A percentile compares a stretch with the other conserved stretches of the same genome.
Conservation (phyloP, 2,888 invertebrate genomes). For the Sminthurinus aureus region DNA sequence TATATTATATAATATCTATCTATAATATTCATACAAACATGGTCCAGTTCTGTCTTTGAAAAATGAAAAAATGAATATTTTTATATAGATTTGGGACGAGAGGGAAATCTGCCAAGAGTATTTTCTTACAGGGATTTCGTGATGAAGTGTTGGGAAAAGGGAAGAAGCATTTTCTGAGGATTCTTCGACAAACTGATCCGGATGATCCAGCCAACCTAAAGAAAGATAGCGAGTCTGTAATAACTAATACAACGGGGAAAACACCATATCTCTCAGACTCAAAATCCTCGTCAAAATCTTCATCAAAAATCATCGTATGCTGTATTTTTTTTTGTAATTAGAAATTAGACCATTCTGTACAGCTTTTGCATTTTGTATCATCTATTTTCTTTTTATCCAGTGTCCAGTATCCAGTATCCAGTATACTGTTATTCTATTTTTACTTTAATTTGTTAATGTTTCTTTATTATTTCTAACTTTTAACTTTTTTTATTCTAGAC, state of each 20-base stretch:
- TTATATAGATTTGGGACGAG: constrained; percentile 50
- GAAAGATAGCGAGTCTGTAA: no score
- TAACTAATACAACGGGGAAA: neutral
- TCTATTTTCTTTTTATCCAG: neutral
- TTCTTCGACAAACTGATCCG: neutral
- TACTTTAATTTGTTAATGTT: no score
- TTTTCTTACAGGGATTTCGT: constrained; percentile 43
- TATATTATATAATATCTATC: no score
- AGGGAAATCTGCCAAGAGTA: constrained; percentile 49
- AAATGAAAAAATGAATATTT: no score
- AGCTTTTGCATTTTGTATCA: neutral
- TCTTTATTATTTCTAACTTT: no score
- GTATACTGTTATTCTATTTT: no score
- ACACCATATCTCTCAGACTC: neutral
- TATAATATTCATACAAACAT: no score
- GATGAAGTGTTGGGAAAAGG: constrained; percentile 26
- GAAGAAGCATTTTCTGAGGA: constrained; percentile 10
- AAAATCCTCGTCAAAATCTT: constrained; percentile 1
- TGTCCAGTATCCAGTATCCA: neutral
- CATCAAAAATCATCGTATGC: constrained; percentile 1
- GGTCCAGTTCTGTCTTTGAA: no score
- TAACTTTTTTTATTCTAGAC: no score
- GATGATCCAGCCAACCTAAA: neutral
- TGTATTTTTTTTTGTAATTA: no score
- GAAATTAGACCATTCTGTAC: neutral